Conservation (phyloP, 2,797 vertebrate species). For the Periophthalmus magnuspinnatus region DNA sequence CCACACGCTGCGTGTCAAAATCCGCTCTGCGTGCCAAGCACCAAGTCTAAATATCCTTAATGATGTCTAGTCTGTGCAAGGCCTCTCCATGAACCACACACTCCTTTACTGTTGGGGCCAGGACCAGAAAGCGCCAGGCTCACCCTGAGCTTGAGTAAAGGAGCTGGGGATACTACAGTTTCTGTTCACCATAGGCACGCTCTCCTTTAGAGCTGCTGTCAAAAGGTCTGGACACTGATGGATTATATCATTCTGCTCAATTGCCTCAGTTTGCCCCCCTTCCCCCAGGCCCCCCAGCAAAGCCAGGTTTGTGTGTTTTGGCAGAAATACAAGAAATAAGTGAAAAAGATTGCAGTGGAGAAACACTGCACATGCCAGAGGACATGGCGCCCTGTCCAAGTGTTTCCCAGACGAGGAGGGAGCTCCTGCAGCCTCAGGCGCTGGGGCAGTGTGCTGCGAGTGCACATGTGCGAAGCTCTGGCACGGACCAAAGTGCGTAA, state of each 20-base stretch:
- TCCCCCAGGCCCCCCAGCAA: conserved; percentile 14
- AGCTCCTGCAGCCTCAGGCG: conserved; percentile 41
- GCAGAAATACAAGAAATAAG: conserved; percentile 43
- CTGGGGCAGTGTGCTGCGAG: conserved; percentile 22
- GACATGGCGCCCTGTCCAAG: conserved; percentile 44
- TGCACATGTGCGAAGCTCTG: conserved; percentile 41
- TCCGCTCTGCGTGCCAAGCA: conserved; percentile 43
- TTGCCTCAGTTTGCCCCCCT: conserved; percentile 19
- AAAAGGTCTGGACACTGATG: conserved; percentile 43
- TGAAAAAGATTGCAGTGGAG: conserved; percentile 49
- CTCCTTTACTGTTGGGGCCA: conserved; percentile 44
- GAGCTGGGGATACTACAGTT: neutral
- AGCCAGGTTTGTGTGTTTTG: conserved; percentile 48
- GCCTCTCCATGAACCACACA: conserved; percentile 49
- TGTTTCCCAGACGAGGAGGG: conserved; percentile 52
- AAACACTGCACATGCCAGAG: conserved; percentile 42
- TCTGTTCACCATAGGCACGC: conserved; percentile 4
- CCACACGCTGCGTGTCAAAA: conserved; percentile 49
- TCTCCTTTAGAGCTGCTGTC: conserved; percentile 25
- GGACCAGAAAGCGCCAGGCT: conserved; percentile 27
- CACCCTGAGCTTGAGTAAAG: conserved; percentile 27
- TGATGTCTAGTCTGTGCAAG: conserved; percentile 61
- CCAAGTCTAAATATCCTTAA: conserved; percentile 54
- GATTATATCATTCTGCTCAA: conserved; percentile 38
- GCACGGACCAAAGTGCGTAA: conserved; percentile 37